Conservation (phyloP, 2,797 vertebrate species). For the Morus bassanus region DNA sequence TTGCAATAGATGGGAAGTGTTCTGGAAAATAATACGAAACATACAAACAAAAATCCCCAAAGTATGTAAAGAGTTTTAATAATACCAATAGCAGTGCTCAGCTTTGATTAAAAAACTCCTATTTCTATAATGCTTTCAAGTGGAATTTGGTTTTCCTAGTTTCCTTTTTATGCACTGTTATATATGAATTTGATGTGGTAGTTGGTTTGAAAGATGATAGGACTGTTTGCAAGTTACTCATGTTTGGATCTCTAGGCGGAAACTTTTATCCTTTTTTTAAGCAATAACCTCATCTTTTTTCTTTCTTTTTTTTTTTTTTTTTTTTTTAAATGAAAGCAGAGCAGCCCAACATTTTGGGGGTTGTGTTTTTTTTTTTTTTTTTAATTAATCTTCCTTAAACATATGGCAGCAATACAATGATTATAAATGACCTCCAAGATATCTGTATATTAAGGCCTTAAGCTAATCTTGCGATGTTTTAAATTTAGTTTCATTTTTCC, state of each 20-base stretch:
- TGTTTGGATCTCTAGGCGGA: neutral
- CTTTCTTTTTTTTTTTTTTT: neutral
- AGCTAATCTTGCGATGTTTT: neutral
- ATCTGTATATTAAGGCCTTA: neutral
- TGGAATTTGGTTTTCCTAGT: neutral
- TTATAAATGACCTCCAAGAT: neutral
- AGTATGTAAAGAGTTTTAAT: neutral
- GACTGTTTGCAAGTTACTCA: neutral
- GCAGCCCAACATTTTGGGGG: neutral
- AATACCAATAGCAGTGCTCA: neutral
- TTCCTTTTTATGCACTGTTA: neutral
- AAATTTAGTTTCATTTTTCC: neutral
- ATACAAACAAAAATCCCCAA: neutral
- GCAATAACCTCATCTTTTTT: neutral
- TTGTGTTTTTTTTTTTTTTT: neutral
- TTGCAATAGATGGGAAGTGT: neutral
- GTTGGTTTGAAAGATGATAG: slow-evolving; percentile 11
- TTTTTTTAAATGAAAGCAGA: neutral
- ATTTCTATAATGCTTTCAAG: neutral
- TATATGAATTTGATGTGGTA: neutral
- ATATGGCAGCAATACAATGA: neutral
- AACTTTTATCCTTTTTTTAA: neutral
- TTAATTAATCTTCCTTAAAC: neutral
- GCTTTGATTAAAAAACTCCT: neutral
- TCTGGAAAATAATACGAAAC: neutral